These are phyloP conservation scores for Pelodytes ibericus DNA, from an alignment of 2,797 vertebrate genomes.

Conservation along the genomic window DNA sequence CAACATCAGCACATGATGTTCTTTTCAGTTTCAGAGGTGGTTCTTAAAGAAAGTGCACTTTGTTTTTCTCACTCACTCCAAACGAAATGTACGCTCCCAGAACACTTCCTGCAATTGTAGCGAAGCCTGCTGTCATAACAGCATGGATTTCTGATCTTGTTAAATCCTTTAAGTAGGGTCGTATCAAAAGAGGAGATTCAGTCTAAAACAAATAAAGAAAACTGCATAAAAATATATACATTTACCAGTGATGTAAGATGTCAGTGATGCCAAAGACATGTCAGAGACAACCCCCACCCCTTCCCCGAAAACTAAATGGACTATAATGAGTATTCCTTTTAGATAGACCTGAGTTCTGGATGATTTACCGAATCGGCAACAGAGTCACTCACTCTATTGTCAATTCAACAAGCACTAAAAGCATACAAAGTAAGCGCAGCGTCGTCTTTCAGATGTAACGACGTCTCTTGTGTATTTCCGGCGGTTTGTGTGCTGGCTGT, in stretches of 20 bases:
- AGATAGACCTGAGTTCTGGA: no score
- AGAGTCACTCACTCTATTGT: no score
- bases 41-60: not conserved
- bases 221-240: not conserved
- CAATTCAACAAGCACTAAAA: no score
- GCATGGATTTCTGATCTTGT: constrained; percentile 86
- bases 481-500: no score
- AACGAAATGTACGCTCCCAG: constrained; percentile 84
- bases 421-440: no score
- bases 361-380: no score
- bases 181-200: constrained; percentile 80
- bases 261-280: no score
- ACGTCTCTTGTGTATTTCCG: no score
- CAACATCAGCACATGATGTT: not conserved
- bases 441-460: no score
- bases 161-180: constrained; percentile 74
- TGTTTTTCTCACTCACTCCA: constrained; percentile 77
- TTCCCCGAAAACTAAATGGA: no score
- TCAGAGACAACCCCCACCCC: no score
- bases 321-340: no score
- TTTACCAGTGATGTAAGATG: not conserved
- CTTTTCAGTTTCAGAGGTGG: not conserved
- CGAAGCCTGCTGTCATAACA: constrained; percentile 83
- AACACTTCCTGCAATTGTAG: constrained; percentile 81
- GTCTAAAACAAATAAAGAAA: constrained; percentile 67